Evolutionary conservation across 23 tunicate genomes (phyloP).

Genomic region (Clavelina lepadiformis): DNA sequence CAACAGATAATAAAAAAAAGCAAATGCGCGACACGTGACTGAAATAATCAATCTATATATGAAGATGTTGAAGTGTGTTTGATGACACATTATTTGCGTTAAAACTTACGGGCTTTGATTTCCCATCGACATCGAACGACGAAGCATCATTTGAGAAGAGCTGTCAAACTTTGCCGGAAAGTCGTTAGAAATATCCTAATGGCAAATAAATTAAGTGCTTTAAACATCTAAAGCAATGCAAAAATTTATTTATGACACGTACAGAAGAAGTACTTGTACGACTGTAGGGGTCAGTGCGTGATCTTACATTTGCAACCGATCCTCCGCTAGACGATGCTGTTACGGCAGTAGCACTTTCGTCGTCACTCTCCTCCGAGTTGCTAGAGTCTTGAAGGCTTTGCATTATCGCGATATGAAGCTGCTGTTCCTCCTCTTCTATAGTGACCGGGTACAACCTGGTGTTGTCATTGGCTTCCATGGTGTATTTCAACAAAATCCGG

Average conservation of each 20-base stretch:
- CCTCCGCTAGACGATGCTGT: no score
- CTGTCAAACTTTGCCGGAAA: background rate
- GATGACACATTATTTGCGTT: background rate
- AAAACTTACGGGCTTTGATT: constrained; percentile 46
- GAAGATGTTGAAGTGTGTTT: background rate
- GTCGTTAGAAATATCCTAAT: background rate
- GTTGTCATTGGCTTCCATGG: no score
- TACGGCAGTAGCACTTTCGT: background rate
- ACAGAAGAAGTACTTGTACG: no score
- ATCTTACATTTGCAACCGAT: no score
- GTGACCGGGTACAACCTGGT: constrained; percentile 30
- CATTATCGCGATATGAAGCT: constrained; percentile 23
- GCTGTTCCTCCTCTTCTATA: constrained; percentile 67
- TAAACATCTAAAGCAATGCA: no score
- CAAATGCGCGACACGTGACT: background rate
- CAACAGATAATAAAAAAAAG: background rate
- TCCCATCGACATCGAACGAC: constrained; percentile 63
- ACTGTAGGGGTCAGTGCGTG: no score
- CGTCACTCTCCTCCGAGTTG: background rate
- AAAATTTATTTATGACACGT: no score
- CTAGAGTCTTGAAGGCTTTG: constrained; percentile 11
- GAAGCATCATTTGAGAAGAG: constrained; percentile 30
- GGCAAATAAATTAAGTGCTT: background rate
- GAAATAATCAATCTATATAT: background rate
- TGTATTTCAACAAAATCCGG: no score